A percentile compares a stretch with the other conserved stretches of the same genome.
phyloP scores from a whole-genome alignment of 2,888 invertebrate genomes.

The Deilephila elpenor region DNA sequence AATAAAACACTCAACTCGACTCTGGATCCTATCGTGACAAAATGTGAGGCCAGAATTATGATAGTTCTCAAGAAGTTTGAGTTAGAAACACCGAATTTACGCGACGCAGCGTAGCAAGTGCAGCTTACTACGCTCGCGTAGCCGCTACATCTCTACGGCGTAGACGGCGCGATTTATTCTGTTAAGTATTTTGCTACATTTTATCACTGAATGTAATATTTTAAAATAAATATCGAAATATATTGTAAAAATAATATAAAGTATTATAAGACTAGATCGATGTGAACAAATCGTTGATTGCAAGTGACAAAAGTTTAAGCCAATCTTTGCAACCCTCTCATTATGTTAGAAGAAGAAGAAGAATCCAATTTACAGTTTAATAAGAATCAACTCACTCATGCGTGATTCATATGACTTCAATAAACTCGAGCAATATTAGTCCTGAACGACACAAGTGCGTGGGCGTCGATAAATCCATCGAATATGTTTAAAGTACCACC shows the following conservation, averaged over 20 bases:
- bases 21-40: conserved; percentile 67
- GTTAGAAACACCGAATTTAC: conserved; percentile 75
- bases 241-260: not conserved
- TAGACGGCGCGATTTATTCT: conserved; percentile 72
- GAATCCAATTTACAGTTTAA: no score
- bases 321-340: no score
- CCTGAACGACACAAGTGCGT: not conserved
- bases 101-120: conserved; percentile 55
- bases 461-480: conserved; percentile 16
- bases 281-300: no score
- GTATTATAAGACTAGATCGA: no score
- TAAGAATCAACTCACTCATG: not conserved
- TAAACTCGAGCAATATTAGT: not conserved
- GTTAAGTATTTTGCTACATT: conserved; percentile 68
- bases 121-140: conserved; percentile 32
- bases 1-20: conserved; percentile 47
- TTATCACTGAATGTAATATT: conserved; percentile 41
- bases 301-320: no score
- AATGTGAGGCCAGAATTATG: conserved; percentile 78
- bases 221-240: not conserved
- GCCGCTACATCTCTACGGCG: conserved; percentile 62
- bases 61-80: conserved; percentile 79
- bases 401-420: not conserved
- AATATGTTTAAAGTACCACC: conserved; percentile 24
- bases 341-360: no score